These are phyloP conservation scores for Paedocypris sp. DNA, from an alignment of 2,113 vertebrate genomes.

Conservation along the genomic window DNA sequence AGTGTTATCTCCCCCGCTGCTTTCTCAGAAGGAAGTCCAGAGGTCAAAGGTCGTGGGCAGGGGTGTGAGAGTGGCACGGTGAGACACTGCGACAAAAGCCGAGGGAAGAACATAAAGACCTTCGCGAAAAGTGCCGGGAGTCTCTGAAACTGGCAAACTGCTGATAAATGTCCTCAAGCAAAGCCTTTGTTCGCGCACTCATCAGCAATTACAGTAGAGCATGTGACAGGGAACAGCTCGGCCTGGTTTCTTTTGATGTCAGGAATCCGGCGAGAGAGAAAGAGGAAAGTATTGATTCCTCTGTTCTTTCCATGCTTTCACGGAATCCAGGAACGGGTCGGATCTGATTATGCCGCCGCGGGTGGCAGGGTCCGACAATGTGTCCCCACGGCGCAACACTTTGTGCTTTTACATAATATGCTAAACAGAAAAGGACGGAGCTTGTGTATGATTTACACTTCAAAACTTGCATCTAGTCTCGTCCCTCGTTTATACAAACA, in stretches of 20 bases:
- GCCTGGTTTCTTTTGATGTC: slow-evolving; percentile 15
- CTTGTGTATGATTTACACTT: slow-evolving; percentile 38
- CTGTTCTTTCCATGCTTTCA: not conserved
- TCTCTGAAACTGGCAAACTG: slow-evolving; percentile 15
- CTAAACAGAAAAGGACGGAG: slow-evolving; percentile 17
- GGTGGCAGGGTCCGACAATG: not conserved
- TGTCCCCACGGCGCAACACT: not conserved
- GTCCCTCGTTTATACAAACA: slow-evolving; percentile 20
- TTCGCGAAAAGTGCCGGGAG: not conserved
- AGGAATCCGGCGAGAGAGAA: slow-evolving; percentile 7
- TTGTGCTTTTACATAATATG: slow-evolving; percentile 5
- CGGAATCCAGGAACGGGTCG: too few species aligned
- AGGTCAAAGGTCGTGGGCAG: slow-evolving; percentile 41
- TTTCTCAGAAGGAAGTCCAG: slow-evolving; percentile 19
- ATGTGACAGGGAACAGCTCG: not conserved
- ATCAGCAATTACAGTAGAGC: not conserved
- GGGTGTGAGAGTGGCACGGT: slow-evolving; percentile 4
- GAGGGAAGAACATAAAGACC: not conserved
- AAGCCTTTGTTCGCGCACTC: slow-evolving; percentile 30
- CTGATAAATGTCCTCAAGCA: slow-evolving; percentile 21
- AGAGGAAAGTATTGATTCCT: not conserved
- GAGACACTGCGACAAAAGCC: not conserved
- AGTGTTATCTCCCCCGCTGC: slow-evolving; percentile 43
- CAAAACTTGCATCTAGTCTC: slow-evolving; percentile 28
- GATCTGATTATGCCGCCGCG: not conserved